Conservation (phyloP, 2,113 vertebrate species). For the Oplegnathus fasciatus region DNA sequence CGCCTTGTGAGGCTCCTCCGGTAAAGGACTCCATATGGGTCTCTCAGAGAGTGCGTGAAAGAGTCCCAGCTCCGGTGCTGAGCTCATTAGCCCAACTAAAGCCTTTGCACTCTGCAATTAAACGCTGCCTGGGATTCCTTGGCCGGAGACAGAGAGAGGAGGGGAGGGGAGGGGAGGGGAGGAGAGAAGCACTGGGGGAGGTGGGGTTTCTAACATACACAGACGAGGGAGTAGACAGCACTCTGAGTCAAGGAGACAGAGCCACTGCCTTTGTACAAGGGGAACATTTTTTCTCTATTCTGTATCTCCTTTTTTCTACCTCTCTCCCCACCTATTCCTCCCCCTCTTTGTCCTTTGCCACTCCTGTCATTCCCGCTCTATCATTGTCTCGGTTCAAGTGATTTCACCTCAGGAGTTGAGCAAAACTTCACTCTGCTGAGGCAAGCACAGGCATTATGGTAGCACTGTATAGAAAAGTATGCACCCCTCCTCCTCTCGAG, state of each 20-base stretch:
- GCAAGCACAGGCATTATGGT: constrained; percentile 19
- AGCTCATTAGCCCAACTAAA: constrained; percentile 75
- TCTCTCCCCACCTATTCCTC: constrained; percentile 13
- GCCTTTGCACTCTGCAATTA: constrained; percentile 84
- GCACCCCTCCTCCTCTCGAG: background rate
- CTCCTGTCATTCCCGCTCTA: constrained; percentile 38
- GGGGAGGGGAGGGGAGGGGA: constrained; percentile 68
- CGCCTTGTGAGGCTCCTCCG: constrained; percentile 52
- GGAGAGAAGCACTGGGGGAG: constrained; percentile 70
- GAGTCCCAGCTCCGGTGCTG: constrained; percentile 63
- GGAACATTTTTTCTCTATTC: constrained; percentile 31
- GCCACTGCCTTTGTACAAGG: constrained; percentile 42
- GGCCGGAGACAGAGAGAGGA: constrained; percentile 70
- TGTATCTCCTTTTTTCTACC: constrained; percentile 8
- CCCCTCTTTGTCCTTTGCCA: constrained; percentile 27
- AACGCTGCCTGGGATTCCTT: constrained; percentile 85
- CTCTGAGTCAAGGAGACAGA: constrained; percentile 65
- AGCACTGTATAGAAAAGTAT: constrained; percentile 7
- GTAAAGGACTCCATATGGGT: constrained; percentile 50
- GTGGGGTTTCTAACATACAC: constrained; percentile 71
- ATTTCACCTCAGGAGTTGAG: constrained; percentile 41
- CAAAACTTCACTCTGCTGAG: constrained; percentile 49
- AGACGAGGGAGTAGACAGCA: constrained; percentile 63
- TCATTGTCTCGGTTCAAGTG: constrained; percentile 51
- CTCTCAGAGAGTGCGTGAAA: constrained; percentile 44